Evolutionary conservation across 2,797 vertebrate species (phyloP), one percentile per base, ranked within the genome.

Genomic region (Neosilurus mollespiculum): DNA sequence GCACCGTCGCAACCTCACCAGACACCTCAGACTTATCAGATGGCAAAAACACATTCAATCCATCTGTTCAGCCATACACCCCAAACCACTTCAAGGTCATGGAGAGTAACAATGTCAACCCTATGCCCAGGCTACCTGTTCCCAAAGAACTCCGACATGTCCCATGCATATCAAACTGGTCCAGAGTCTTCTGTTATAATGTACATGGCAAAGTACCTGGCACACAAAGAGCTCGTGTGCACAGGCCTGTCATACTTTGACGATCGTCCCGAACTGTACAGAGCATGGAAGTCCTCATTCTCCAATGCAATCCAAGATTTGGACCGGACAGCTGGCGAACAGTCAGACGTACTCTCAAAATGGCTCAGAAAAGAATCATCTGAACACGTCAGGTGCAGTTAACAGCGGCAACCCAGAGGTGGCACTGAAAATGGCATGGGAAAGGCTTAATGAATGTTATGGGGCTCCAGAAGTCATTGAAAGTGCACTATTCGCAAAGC

Each of bases 351-450:
- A 8, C 26, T 61, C 15, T 10, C 58, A 59, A 72, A 61, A 20
- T 49, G 14, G 67, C 69, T 72, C 15, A 8, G 67, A 18, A 81
- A 72, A 26, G n/a, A 72, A 26, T 72, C 80, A 49, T 81, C 80
- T 18, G 34, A 26, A 22, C n/a, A 69, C 37, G 9, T n/a, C 18
- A 67, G 11, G 15, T 24, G 14, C 51, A 66, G 49, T 76, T 54
- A 18, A 83, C 49, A 76, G 58, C 37, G 18, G 16, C 18, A 56
- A 58, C 16, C 26, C 49, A 18, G 26, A 66, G 2, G 4, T 62
- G 53, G 71, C 37, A 1, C 30, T 82, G 3, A 64, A 66, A 65
- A 76, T 76, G 30, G 20, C 58, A 10, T 82, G 81, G 71, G 22
- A 34, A 1, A 53, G 20, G 14, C 34, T 82, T 5, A 10, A 66